Conservation (phyloP, 2,888 invertebrate species). For the Autographa gamma region DNA sequence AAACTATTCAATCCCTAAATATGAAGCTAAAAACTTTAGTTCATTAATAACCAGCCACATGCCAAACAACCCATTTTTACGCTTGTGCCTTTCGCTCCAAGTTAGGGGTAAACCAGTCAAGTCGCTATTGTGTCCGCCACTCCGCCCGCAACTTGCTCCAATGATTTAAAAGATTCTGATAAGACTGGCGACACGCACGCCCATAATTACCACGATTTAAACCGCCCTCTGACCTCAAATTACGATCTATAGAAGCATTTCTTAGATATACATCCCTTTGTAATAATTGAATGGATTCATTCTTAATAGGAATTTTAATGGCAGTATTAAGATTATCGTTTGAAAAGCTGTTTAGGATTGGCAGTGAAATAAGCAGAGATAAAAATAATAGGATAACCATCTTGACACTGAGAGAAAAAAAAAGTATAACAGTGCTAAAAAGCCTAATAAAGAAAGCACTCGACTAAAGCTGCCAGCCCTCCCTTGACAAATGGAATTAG, state of each 20-base stretch:
- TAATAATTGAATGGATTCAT: slow-evolving; percentile 16
- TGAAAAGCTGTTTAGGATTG: not conserved
- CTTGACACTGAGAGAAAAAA: slow-evolving; percentile 40
- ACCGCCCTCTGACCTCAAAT: slow-evolving; percentile 63
- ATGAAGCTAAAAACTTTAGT: not conserved
- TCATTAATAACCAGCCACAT: not conserved
- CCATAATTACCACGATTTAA: slow-evolving; percentile 67
- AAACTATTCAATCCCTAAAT: not conserved
- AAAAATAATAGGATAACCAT: not conserved
- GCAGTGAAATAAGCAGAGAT: too few relatives aligned
- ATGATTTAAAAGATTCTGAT: slow-evolving; percentile 55
- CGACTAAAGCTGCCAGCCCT: slow-evolving; percentile 44
- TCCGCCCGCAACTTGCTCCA: slow-evolving; percentile 42
- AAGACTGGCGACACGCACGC: slow-evolving; percentile 60
- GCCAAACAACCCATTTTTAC: not conserved
- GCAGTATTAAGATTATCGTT: not conserved
- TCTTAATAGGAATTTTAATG: not conserved
- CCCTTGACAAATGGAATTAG: slow-evolving; percentile 56
- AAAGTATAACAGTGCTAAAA: slow-evolving; percentile 42
- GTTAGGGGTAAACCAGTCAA: slow-evolving; percentile 36
- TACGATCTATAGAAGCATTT: slow-evolving; percentile 56
- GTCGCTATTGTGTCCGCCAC: slow-evolving; percentile 32
- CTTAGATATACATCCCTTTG: slow-evolving; percentile 38
- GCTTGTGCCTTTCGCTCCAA: slow-evolving; percentile 38
- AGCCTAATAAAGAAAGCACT: slow-evolving; percentile 44